Evolutionary conservation across 2,797 vertebrate genomes (phyloP), one percentile per base, ranked within the genome.

Genomic region (Megalops cyprinoides): DNA sequence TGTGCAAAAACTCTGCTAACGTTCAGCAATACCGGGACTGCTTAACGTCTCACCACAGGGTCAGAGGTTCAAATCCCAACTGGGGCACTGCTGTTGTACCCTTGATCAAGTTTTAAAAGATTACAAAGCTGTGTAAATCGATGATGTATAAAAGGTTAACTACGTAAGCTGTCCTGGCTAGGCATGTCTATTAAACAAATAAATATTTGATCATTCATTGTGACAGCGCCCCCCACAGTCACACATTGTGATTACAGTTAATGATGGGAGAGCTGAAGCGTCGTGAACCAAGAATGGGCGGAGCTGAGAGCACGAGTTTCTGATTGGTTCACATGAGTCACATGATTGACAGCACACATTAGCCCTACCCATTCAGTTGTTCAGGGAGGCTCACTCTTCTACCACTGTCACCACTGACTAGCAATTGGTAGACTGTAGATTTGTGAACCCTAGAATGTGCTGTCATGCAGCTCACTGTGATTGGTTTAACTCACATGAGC

Each of bases 1-100:
- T 23, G 37, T 34, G 18, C 34, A 69, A 23, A 23, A 10, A 69
- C 65, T 39, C 44, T 37, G 15, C 6, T 42, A 42, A 5, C 42
- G 4, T 67, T 37, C 62, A 67, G 31, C 62, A 67, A 67, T 67
- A 67, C 34, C 5, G 62, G 67, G 62, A 67, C 14, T 37, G 62
- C 20, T 20, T 31, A 67, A 37, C 37, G n/a, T 9, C 10, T 69
- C 15, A 9, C 9, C 7, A 42, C 37, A 23, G 44, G 37, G 65
- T 6, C 18, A 18, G 3, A 62, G 62, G 62, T 65, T 65, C 7
- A 4, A 34, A 12, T 65, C 62, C 62, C 31, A 18, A n/a, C 58
- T 12, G 28, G 25, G 58, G 53, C 53, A 56, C 53, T 56, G 58
- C 34, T 31, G 58, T 62, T 15, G 58, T 62, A 62, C 25, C 58